Evolutionary conservation across 2,113 vertebrate genomes (phyloP).

Genomic region (Phalacrocorax brasilianus): DNA sequence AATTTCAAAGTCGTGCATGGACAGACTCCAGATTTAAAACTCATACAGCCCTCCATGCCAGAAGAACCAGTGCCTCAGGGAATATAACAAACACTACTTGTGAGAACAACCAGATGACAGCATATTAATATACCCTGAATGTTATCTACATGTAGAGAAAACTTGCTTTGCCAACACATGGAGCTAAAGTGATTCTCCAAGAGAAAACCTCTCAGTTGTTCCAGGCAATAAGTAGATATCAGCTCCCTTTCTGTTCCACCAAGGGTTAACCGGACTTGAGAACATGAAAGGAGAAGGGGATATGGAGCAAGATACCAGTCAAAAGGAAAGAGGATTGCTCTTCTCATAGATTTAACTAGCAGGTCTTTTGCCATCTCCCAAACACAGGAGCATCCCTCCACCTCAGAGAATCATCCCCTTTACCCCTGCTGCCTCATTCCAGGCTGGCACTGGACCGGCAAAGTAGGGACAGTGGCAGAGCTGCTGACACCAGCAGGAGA

Average conservation of each 20-base stretch:
- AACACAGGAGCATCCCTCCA: not conserved
- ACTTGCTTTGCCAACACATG: not conserved
- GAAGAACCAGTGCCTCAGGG: slow-evolving; percentile 2
- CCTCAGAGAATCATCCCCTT: not conserved
- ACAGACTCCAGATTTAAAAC: slow-evolving; percentile 41
- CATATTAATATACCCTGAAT: slow-evolving; percentile 2
- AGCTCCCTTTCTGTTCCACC: not conserved
- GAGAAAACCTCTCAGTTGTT: not conserved
- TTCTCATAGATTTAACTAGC: not conserved
- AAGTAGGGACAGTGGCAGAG: not conserved
- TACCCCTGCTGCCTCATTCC: not conserved
- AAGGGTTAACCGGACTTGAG: not conserved
- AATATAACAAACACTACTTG: slow-evolving; percentile 4
- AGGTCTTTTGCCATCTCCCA: not conserved
- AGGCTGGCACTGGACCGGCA: not conserved
- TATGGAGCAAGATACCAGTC: not conserved
- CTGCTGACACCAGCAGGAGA: not conserved
- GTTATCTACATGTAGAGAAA: not conserved
- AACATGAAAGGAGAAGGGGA: not conserved
- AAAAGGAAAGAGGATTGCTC: not conserved
- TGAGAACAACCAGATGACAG: slow-evolving; percentile 22
- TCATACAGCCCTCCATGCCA: slow-evolving; percentile 20
- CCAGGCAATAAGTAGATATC: not conserved
- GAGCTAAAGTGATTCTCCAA: not conserved
- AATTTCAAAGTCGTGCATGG: slow-evolving; percentile 37